Evolutionary conservation across 2,113 vertebrate genomes (phyloP).

Genomic region (Talpa occidentalis): DNA sequence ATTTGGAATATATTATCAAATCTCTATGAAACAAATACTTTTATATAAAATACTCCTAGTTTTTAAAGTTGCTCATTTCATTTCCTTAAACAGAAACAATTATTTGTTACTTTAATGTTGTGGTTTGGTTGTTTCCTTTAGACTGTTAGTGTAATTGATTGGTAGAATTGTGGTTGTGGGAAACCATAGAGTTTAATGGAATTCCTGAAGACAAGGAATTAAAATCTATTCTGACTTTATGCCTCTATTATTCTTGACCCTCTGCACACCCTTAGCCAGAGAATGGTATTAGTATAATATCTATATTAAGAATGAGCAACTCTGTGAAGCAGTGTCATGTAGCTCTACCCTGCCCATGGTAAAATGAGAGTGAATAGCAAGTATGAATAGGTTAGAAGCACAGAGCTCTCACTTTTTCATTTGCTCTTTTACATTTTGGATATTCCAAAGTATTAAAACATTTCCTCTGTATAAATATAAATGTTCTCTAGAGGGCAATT

Average conservation of each 20-base stretch:
- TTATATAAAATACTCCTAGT: not conserved
- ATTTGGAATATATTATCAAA: slow-evolving; percentile 6
- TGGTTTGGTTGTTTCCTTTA: slow-evolving; percentile 67
- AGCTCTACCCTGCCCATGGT: not conserved
- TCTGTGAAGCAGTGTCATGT: not conserved
- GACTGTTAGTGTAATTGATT: slow-evolving; percentile 68
- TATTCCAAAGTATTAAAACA: not conserved
- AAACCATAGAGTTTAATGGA: slow-evolving; percentile 65
- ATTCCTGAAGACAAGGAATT: slow-evolving; percentile 56
- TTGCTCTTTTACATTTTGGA: not conserved
- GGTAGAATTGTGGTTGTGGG: slow-evolving; percentile 59
- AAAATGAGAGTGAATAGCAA: not conserved
- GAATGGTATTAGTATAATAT: not conserved
- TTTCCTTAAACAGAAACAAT: slow-evolving; percentile 46
- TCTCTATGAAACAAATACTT: not conserved
- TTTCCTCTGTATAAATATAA: not conserved
- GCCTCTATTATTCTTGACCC: slow-evolving; percentile 51
- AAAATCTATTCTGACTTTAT: slow-evolving; percentile 47
- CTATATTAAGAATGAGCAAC: not conserved
- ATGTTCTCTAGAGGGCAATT: not conserved
- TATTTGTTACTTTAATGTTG: slow-evolving; percentile 63
- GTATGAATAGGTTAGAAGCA: not conserved
- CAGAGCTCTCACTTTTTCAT: not conserved
- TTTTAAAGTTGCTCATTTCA: slow-evolving; percentile 44
- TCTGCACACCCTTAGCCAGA: not conserved